Percentiles rank a stretch among this genome's conserved stretches.
phyloP scores from a whole-genome alignment of 2,113 vertebrate species.

The Pterocles burchelli region DNA sequence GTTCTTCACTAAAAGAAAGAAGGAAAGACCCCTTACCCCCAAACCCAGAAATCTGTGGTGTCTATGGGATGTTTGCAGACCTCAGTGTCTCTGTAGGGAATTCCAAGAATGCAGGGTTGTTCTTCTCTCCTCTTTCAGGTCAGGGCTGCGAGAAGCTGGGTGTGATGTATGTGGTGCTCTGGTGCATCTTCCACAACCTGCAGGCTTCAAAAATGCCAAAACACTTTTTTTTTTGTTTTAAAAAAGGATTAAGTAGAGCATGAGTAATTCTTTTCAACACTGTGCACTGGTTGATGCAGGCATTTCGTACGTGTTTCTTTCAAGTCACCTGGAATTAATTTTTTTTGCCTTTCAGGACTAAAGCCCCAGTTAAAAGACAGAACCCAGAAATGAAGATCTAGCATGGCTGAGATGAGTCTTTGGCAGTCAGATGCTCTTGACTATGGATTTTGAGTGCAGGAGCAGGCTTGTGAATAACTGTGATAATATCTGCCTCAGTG shows the following conservation, averaged over 20 bases:
- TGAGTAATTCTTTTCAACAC: background rate
- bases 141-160: background rate
- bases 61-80: background rate
- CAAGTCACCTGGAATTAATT: background rate
- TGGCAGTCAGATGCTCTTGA: background rate
- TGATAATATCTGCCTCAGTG: background rate
- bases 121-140: background rate
- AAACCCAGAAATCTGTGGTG: background rate
- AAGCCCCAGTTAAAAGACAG: background rate
- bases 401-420: background rate
- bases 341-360: background rate
- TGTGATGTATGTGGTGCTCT: background rate
- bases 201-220: background rate
- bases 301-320: background rate
- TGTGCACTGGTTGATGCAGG: background rate
- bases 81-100: background rate
- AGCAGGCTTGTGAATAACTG: background rate
- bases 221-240: background rate
- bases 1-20: background rate
- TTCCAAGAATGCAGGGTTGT: conserved; percentile 9
- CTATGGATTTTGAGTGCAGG: background rate
- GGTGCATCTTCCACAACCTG: background rate
- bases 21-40: background rate
- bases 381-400: background rate
- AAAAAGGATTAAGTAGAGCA: background rate